Evolutionary conservation across 1,140 invertebrate genomes (phyloP), one percentile per base, ranked within the genome.

Genomic region (Hydropsyche tenuis): DNA sequence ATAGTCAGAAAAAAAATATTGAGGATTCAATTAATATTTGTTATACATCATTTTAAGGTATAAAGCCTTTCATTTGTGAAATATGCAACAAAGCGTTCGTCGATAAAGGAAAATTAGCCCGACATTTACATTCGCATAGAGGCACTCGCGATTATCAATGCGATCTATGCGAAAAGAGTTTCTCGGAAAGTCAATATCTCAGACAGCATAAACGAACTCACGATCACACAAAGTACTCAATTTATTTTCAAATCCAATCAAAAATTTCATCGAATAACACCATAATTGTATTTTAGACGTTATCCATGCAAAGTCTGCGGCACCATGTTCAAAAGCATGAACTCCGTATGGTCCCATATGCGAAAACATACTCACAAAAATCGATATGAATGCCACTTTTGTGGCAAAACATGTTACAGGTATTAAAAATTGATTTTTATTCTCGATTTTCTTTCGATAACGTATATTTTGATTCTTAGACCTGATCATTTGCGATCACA

Each of bases 331-430:
- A 78, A 76, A 62, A 78, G 77, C 43, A 78, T 78, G 77, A 78
- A 78, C 51, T 78, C 77, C 1, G 77, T 78, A 5, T 78, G 77
- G 77, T 75, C 77, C 0, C 77, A 78, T 65, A 78, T 78, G 77
- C 22, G 77, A 11, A 78, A 78, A 27, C 77, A 78, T 45, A 78
- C 77, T 12, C 77, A 78, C 51, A 76, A 75, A 14, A 72, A 75
- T 27, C n/a, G 73, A 71, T 78, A 78, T 45, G 77, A 78, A 68
- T 78, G 77, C 63, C 77, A 78, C n/a, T 78, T 74, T 56, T 78
- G 77, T 60, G 77, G 74, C 1, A 78, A 78, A 68, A 78, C 74
- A 9, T 78, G 76, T 56, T 77, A 77, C 68, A 71, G 75, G 75
- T 77, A 12, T 65, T 18, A 18, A 4, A 56, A 60, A 11, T 1